These are phyloP conservation scores for Staurois parvus DNA, from an alignment of 2,797 vertebrate species.

Conservation along the genomic window DNA sequence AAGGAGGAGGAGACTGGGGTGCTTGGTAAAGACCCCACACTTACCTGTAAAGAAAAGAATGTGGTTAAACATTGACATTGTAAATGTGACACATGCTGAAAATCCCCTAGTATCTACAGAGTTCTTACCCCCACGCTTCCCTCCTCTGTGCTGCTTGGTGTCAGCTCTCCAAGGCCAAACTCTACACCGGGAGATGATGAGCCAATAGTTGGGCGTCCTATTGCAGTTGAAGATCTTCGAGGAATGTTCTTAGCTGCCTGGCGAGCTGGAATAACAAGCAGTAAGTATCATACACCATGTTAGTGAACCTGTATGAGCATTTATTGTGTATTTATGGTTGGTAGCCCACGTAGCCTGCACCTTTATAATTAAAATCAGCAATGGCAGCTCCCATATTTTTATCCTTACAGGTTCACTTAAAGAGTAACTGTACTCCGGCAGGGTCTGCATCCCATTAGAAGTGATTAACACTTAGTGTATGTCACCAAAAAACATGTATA, in stretches of 20 bases:
- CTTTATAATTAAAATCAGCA: no score
- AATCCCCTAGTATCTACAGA: neutral
- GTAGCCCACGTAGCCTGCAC: no score
- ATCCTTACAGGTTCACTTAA: no score
- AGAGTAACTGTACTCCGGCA: no score
- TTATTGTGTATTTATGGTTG: no score
- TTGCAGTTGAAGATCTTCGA: slow-evolving; percentile 82
- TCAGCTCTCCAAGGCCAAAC: slow-evolving; percentile 83
- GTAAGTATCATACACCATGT: neutral
- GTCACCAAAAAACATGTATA: no score
- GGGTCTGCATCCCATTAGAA: no score
- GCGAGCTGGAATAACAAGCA: slow-evolving; percentile 81
- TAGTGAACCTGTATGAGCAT: no score
- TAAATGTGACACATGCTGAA: neutral
- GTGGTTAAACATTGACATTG: neutral
- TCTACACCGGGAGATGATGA: slow-evolving; percentile 87
- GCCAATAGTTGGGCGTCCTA: slow-evolving; percentile 84
- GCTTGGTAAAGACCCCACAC: slow-evolving; percentile 80
- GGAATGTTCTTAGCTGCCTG: slow-evolving; percentile 90
- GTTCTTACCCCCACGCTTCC: slow-evolving; percentile 71
- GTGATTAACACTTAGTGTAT: no score
- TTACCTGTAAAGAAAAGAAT: slow-evolving; percentile 76
- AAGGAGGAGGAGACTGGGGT: slow-evolving; percentile 89
- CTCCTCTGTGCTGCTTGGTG: slow-evolving; percentile 81
- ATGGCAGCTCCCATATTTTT: no score